A percentile compares a stretch with the other conserved stretches of the same genome.
These are phyloP conservation scores for Eilema depressum DNA, from an alignment of 2,888 invertebrate genomes.

Conservation along the genomic window DNA sequence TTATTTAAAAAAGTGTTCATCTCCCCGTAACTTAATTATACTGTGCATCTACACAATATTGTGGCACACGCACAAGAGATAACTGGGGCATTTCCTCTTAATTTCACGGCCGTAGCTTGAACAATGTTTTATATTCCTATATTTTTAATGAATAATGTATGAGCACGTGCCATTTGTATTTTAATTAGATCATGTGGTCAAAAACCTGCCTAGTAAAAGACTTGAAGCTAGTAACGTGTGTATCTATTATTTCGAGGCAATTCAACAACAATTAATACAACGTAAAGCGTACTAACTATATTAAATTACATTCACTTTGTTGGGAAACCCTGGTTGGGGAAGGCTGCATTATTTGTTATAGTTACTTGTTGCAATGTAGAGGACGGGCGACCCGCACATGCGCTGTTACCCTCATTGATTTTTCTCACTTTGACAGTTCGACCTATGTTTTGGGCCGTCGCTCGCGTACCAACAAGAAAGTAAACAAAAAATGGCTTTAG, in stretches of 20 bases:
- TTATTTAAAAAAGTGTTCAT: too few species aligned
- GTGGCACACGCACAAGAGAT: neutral
- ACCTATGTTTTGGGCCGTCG: slow-evolving; percentile 79
- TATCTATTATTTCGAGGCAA: neutral
- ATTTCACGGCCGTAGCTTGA: neutral
- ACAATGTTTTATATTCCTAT: neutral
- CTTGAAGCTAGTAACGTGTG: neutral
- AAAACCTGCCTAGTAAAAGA: neutral
- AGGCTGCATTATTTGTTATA: slow-evolving; percentile 44
- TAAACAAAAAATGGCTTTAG: slow-evolving; percentile 91
- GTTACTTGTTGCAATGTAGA: slow-evolving; percentile 70
- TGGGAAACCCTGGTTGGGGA: slow-evolving; percentile 32
- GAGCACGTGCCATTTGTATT: neutral
- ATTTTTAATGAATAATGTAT: slow-evolving; percentile 4
- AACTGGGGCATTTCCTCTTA: neutral
- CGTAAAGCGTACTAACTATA: slow-evolving; percentile 1
- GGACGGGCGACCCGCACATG: slow-evolving; percentile 72
- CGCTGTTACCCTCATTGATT: slow-evolving; percentile 81
- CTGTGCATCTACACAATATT: neutral
- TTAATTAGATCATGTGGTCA: neutral
- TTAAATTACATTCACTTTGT: slow-evolving; percentile 33
- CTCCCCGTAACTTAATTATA: too few species aligned
- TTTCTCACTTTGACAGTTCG: slow-evolving; percentile 85
- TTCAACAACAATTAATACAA: neutral
- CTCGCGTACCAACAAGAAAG: slow-evolving; percentile 76